Percentiles rank a stretch among this genome's conserved stretches.
Evolutionary conservation across 2,113 vertebrate genomes (phyloP).

Genomic region (Lucifuga dentata): DNA sequence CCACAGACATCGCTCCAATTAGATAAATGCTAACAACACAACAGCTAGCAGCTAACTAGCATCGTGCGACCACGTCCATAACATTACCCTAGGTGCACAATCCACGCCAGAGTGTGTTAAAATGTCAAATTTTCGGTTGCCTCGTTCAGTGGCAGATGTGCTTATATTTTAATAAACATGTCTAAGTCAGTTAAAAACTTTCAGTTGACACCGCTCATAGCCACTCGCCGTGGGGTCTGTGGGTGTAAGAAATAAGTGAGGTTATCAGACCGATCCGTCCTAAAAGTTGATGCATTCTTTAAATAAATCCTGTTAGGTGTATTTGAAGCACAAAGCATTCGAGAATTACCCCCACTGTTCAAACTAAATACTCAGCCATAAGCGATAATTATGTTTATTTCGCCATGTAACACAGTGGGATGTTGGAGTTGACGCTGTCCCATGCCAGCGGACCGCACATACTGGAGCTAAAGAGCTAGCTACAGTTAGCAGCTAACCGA

Average conservation of each 20-base stretch:
- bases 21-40: constrained; percentile 6
- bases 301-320: not conserved
- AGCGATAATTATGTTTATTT: too few species aligned
- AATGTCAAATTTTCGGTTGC: constrained; percentile 5
- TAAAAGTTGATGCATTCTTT: constrained; percentile 46
- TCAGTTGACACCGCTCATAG: constrained; percentile 5
- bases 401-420: constrained; percentile 1
- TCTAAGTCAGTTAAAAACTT: constrained; percentile 34
- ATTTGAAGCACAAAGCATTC: not conserved
- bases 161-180: not conserved
- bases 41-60: constrained; percentile 56
- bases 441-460: constrained; percentile 17
- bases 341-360: not conserved
- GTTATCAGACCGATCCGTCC: not conserved
- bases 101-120: not conserved
- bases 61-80: constrained; percentile 38
- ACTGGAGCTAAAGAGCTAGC: constrained; percentile 55
- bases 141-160: not conserved
- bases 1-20: not conserved
- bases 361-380: not conserved
- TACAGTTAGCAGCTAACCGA: constrained; percentile 68
- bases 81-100: constrained; percentile 13
- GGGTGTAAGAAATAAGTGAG: not conserved
- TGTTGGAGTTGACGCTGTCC: constrained; percentile 24
- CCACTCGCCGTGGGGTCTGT: constrained; percentile 2